Evolutionary conservation across 2,888 invertebrate genomes (phyloP).

Genomic region (Lacanobia wlatinum): DNA sequence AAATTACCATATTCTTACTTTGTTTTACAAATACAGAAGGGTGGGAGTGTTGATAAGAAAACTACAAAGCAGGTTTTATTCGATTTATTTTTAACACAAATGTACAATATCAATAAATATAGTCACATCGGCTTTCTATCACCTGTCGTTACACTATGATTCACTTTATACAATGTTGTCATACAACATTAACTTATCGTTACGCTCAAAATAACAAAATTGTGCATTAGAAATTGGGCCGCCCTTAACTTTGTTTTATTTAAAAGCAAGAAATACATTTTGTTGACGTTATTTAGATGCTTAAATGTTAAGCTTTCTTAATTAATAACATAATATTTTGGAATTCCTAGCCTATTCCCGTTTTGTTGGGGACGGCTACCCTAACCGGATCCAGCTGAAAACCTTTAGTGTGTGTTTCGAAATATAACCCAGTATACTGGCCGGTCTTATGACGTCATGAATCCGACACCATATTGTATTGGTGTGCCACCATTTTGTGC

Average conservation of each 20-base stretch:
- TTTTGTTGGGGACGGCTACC: not conserved
- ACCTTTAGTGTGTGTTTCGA: too few species aligned
- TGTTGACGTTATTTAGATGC: not conserved
- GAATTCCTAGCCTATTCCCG: not conserved
- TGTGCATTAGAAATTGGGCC: conserved; percentile 65
- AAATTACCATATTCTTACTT: too few species aligned
- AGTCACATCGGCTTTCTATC: conserved; percentile 87
- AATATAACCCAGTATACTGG: too few species aligned
- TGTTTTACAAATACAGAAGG: not conserved
- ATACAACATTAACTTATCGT: conserved; percentile 77
- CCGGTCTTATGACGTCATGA: too few species aligned
- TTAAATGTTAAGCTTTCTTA: not conserved
- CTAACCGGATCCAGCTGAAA: not conserved
- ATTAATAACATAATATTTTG: not conserved
- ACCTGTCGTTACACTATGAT: conserved; percentile 82
- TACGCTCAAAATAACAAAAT: conserved; percentile 58
- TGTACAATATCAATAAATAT: conserved; percentile 90
- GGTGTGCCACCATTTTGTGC: too few species aligned
- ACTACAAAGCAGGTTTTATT: conserved; percentile 72
- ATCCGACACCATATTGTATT: too few species aligned
- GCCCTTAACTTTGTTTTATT: conserved; percentile 42
- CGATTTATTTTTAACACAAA: conserved; percentile 89
- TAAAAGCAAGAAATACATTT: conserved; percentile 45
- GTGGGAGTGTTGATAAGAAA: conserved; percentile 25
- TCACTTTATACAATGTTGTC: conserved; percentile 86